Conservation (phyloP, 2,888 invertebrate genomes). For the Leptopilina drosophilae region DNA sequence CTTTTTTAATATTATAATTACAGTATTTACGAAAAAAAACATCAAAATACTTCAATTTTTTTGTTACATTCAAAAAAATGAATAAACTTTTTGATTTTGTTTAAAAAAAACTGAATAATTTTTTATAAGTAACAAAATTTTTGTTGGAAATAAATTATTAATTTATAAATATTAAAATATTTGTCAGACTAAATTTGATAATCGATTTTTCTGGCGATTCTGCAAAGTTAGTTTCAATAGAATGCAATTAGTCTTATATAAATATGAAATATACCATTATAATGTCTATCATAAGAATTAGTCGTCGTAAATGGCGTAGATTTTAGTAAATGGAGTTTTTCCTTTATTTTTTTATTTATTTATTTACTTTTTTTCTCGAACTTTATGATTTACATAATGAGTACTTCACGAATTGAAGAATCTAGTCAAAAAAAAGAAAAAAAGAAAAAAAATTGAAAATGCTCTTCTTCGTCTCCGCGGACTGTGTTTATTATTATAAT, state of each 20-base stretch:
- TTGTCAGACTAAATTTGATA: neutral
- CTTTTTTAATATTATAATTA: no score
- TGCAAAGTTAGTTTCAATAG: slow-evolving; percentile 1
- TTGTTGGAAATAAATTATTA: no score
- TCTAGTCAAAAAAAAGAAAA: slow-evolving; percentile 30
- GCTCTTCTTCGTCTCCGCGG: slow-evolving; percentile 3
- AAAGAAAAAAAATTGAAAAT: no score
- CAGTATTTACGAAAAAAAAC: no score
- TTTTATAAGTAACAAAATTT: no score
- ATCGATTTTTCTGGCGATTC: neutral
- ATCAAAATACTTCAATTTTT: no score
- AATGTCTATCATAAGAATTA: slow-evolving; percentile 32
- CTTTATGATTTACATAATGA: neutral
- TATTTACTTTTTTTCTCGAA: neutral
- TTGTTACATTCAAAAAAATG: no score
- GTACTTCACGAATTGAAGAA: slow-evolving; percentile 13
- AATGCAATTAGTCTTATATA: slow-evolving; percentile 3
- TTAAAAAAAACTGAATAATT: no score
- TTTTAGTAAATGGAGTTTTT: neutral
- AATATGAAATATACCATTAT: slow-evolving; percentile 39
- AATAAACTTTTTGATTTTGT: no score
- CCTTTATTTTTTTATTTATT: no score
- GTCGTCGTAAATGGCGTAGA: slow-evolving; percentile 17
- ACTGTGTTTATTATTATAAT: neutral
- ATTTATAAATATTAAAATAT: no score